Conservation (phyloP, 2,888 invertebrate species). For the Tenthredo livida region DNA sequence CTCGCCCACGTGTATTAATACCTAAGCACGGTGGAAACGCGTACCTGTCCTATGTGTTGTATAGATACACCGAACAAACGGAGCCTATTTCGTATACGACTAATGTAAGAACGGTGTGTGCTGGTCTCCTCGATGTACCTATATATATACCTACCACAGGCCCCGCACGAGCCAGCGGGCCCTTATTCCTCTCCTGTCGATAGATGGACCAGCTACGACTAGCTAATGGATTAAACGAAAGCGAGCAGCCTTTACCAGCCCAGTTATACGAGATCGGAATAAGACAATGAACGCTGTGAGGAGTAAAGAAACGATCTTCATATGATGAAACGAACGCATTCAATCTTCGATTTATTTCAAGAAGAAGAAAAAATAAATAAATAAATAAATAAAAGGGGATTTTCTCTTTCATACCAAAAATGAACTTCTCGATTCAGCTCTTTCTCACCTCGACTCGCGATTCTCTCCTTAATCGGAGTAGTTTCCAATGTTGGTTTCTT, state of each 20-base stretch:
- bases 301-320: too few relatives aligned
- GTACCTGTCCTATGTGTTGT: background rate
- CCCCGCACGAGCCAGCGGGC: conserved; percentile 34
- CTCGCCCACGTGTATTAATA: background rate
- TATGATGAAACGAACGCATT: background rate
- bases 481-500: conserved; percentile 73
- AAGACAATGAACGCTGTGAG: background rate
- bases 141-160: background rate
- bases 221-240: conserved; percentile 49
- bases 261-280: background rate
- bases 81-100: background rate
- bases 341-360: background rate
- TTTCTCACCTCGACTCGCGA: background rate
- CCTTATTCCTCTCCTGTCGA: conserved; percentile 37
- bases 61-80: background rate
- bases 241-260: background rate
- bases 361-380: too few relatives aligned
- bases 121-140: background rate
- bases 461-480: conserved; percentile 66
- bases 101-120: background rate
- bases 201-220: background rate
- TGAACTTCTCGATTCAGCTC: background rate
- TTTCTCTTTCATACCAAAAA: background rate
- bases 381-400: too few relatives aligned
- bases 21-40: background rate